phyloP scores from a whole-genome alignment of 1,140 invertebrate genomes.

The Dreissena rostriformis region DNA sequence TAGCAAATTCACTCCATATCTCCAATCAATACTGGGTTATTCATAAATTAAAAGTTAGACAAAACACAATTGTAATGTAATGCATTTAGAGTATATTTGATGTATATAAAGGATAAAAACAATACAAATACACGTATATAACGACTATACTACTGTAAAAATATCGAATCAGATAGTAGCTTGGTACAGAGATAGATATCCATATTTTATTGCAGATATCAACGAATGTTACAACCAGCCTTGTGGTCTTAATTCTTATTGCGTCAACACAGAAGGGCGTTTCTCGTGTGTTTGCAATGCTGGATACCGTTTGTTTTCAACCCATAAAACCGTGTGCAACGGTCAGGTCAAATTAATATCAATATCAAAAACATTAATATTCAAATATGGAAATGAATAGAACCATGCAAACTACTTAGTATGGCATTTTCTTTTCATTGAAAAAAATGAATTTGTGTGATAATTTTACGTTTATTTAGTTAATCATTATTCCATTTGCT shows the following conservation, averaged over 20 bases:
- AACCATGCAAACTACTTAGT: background rate
- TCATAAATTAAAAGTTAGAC: background rate
- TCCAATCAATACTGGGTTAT: background rate
- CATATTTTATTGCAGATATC: background rate
- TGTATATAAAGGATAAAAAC: background rate
- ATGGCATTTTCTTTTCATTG: background rate
- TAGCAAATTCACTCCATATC: too few species aligned
- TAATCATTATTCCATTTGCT: background rate
- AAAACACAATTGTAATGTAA: background rate
- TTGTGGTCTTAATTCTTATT: background rate
- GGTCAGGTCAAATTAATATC: background rate
- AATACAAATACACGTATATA: background rate
- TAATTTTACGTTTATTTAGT: background rate
- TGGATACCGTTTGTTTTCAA: background rate
- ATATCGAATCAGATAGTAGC: background rate
- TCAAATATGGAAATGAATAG: background rate
- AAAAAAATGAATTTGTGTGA: background rate
- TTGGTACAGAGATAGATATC: background rate
- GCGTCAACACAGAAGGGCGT: conserved; percentile 3
- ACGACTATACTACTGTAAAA: background rate
- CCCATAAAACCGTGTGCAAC: background rate
- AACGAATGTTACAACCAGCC: background rate
- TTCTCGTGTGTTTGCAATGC: background rate
- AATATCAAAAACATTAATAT: background rate
- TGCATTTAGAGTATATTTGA: background rate